A percentile compares a stretch with the other conserved stretches of the same genome.
Conservation (phyloP, 2,888 invertebrate species). For the Eupeodes luniger region DNA sequence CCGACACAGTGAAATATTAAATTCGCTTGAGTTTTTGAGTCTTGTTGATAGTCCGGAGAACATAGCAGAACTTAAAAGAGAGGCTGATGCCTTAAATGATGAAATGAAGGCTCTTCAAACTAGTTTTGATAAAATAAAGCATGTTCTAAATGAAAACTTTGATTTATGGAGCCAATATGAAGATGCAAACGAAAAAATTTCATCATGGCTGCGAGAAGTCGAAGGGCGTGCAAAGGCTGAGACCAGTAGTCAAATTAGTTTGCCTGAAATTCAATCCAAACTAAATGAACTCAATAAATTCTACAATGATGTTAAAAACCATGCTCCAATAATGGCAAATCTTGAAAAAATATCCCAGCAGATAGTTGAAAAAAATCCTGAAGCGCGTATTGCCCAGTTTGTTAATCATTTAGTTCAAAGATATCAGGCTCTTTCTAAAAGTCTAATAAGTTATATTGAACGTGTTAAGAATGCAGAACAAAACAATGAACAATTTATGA, state of each 20-base stretch:
- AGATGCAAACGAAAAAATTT: constrained; percentile 89
- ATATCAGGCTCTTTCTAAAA: constrained; percentile 90
- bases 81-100: constrained; percentile 88
- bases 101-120: constrained; percentile 90
- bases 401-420: constrained; percentile 91
- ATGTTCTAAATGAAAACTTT: constrained; percentile 88
- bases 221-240: constrained; percentile 91
- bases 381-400: constrained; percentile 92
- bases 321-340: constrained; percentile 88
- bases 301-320: constrained; percentile 87
- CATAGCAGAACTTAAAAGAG: constrained; percentile 87
- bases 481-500: constrained; percentile 88
- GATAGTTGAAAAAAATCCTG: constrained; percentile 91
- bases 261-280: constrained; percentile 89
- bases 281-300: constrained; percentile 88
- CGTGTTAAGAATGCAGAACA: constrained; percentile 89
- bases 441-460: constrained; percentile 88
- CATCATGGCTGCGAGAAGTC: constrained; percentile 91
- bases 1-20: constrained; percentile 88
- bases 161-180: constrained; percentile 93
- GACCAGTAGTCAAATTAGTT: constrained; percentile 88
- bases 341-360: constrained; percentile 89
- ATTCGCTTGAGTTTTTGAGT: constrained; percentile 89
- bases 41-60: constrained; percentile 90
- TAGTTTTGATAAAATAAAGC: constrained; percentile 88